Evolutionary conservation across 2,888 invertebrate genomes (phyloP).

Genomic region (Oligia latruncula): DNA sequence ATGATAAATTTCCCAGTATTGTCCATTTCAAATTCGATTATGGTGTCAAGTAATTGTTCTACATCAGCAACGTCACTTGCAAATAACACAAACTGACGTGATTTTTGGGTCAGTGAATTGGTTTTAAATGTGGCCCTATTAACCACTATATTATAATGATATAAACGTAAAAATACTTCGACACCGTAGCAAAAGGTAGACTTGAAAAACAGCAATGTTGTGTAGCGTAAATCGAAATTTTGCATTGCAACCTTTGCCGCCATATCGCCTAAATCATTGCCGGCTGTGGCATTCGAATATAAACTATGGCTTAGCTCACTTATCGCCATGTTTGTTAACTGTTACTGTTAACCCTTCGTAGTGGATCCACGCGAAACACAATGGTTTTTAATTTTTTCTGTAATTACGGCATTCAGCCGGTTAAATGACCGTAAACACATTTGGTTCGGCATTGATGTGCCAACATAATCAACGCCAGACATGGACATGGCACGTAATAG

Average conservation of each 20-base stretch:
- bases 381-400: not conserved
- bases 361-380: not conserved
- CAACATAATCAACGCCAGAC: slow-evolving; percentile 30
- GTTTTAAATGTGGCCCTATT: slow-evolving; percentile 70
- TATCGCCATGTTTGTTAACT: slow-evolving; percentile 42
- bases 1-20: slow-evolving; percentile 81
- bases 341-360: slow-evolving; percentile 10
- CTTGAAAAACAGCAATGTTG: slow-evolving; percentile 80
- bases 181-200: slow-evolving; percentile 72
- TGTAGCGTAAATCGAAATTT: slow-evolving; percentile 79
- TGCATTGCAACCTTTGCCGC: slow-evolving; percentile 78
- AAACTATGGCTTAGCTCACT: slow-evolving; percentile 32
- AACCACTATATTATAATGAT: slow-evolving; percentile 74
- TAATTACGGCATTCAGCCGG: not conserved
- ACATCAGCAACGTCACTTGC: slow-evolving; percentile 72
- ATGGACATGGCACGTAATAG: slow-evolving; percentile 38
- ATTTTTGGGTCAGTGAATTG: slow-evolving; percentile 56
- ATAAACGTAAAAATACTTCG: slow-evolving; percentile 75
- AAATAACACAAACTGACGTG: slow-evolving; percentile 78
- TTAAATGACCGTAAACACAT: slow-evolving; percentile 48
- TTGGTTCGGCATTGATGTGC: slow-evolving; percentile 19
- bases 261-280: slow-evolving; percentile 69
- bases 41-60: slow-evolving; percentile 70
- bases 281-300: slow-evolving; percentile 31
- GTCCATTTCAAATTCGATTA: slow-evolving; percentile 73